phyloP scores from a whole-genome alignment of 2,113 vertebrate species.

The Tricholaema leucomelas region DNA sequence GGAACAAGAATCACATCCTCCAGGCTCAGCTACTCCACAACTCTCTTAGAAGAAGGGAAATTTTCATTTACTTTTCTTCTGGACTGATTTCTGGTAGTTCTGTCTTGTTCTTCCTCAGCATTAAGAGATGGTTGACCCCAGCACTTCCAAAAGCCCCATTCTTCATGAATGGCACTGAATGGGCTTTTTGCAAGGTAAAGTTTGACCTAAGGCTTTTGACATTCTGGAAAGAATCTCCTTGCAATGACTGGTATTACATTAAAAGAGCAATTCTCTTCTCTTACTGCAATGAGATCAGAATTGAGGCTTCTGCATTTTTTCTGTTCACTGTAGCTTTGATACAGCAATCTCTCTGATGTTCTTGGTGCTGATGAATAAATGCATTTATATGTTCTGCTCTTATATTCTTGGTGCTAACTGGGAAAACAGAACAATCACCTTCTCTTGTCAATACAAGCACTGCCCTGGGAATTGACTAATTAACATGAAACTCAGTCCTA shows the following conservation, averaged over 20 bases:
- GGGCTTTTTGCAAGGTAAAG: neutral
- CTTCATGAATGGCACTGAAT: neutral
- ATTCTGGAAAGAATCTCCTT: neutral
- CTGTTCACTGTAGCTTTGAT: neutral
- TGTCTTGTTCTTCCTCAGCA: neutral
- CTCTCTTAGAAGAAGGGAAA: neutral
- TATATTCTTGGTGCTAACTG: neutral
- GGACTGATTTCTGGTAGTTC: neutral
- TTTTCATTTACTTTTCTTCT: neutral
- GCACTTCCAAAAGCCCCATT: neutral
- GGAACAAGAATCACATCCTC: accelerated
- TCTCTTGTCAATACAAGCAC: constrained; percentile 54
- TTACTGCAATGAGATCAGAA: neutral
- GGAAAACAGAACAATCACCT: constrained; percentile 56
- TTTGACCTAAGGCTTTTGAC: constrained; percentile 1
- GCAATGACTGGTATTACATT: neutral
- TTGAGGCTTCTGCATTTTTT: neutral
- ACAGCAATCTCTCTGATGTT: neutral
- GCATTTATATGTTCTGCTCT: constrained; percentile 24
- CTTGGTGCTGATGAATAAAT: constrained; percentile 29
- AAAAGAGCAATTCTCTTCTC: neutral
- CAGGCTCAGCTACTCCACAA: neutral
- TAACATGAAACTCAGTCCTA: constrained; percentile 63
- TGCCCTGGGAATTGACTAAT: constrained; percentile 62
- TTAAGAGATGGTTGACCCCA: neutral